These are phyloP conservation scores for Prenolepis imparis DNA, from an alignment of 2,888 invertebrate genomes.

Conservation along the genomic window DNA sequence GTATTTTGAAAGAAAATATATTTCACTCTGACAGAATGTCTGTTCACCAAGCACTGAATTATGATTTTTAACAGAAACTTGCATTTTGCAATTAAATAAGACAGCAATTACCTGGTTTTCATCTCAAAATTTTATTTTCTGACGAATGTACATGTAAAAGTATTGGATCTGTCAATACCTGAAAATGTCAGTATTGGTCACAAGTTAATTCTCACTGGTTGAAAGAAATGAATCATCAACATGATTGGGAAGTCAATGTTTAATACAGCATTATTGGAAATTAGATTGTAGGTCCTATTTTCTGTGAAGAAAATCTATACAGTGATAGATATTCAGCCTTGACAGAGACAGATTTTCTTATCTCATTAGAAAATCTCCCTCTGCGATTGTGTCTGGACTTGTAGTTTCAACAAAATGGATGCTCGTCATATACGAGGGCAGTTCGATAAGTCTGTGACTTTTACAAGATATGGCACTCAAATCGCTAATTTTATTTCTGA, in stretches of 20 bases:
- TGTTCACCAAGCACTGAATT: too few relatives aligned
- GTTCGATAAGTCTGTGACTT: too few relatives aligned
- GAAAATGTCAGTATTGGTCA: too few relatives aligned
- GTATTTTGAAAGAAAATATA: too few relatives aligned
- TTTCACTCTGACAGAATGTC: too few relatives aligned
- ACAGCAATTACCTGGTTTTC: constrained; percentile 6
- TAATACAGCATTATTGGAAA: constrained; percentile 27
- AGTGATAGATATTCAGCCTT: not conserved
- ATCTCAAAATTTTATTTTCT: not conserved
- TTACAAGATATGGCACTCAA: too few relatives aligned
- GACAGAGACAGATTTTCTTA: too few relatives aligned
- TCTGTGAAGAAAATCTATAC: constrained; percentile 9
- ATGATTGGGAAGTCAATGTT: constrained; percentile 39
- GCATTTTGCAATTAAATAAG: not conserved
- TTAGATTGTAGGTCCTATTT: constrained; percentile 7
- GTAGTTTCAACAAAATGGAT: not conserved
- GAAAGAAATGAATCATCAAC: constrained; percentile 25
- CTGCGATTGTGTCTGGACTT: not conserved
- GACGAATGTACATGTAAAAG: too few relatives aligned
- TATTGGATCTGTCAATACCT: too few relatives aligned
- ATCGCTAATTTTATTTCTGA: too few relatives aligned
- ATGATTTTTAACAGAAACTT: not conserved
- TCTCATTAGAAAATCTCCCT: not conserved
- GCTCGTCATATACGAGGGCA: too few relatives aligned
- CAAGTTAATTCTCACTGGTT: constrained; percentile 27